These are phyloP conservation scores for Meriones unguiculatus DNA, from an alignment of 2,113 vertebrate species.

Conservation along the genomic window DNA sequence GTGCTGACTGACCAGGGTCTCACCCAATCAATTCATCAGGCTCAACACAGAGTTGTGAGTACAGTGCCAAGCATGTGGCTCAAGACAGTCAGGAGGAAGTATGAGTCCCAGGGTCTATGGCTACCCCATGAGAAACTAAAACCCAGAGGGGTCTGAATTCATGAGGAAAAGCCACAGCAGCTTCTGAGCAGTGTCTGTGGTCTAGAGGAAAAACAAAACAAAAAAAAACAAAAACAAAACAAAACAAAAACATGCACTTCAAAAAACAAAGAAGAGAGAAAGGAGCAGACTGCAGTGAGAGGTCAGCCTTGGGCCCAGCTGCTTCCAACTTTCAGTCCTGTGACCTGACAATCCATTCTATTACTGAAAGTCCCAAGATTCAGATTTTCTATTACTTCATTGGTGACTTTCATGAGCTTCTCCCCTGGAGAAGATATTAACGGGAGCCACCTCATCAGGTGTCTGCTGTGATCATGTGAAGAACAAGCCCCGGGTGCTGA, in stretches of 20 bases:
- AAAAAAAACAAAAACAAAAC: too few species aligned
- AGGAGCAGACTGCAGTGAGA: neutral
- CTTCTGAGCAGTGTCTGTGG: neutral
- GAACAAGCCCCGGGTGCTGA: neutral
- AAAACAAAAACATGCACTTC: neutral
- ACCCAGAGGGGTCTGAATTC: neutral
- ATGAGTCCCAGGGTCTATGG: fast-evolving
- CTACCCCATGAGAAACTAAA: neutral
- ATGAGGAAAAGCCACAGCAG: neutral
- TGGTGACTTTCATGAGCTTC: neutral
- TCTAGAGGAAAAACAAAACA: neutral
- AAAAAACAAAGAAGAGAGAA: neutral
- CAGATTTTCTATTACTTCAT: neutral
- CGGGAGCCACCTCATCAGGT: neutral
- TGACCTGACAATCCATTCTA: neutral
- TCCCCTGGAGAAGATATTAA: neutral
- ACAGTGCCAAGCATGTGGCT: neutral
- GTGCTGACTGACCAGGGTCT: neutral
- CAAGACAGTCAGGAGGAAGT: neutral
- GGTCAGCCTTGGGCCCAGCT: neutral
- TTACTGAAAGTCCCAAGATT: neutral
- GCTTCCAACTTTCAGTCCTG: neutral
- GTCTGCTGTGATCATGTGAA: neutral
- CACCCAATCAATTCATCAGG: neutral
- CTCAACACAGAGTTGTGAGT: neutral